Conservation (phyloP, 2,113 vertebrate species). For the Panthera tigris region DNA sequence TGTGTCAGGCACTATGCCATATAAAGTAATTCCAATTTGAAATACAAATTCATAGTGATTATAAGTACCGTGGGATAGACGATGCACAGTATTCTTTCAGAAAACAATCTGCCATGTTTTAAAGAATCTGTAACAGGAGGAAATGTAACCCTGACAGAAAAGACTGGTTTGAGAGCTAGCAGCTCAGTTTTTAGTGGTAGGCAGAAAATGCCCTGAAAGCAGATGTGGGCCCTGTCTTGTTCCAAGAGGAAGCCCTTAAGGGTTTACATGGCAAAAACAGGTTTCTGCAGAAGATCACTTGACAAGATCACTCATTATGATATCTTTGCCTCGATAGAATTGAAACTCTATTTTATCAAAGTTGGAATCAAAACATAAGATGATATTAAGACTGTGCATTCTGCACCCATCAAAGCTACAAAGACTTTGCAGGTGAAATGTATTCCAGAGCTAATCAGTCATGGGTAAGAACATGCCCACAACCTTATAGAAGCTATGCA, state of each 20-base stretch:
- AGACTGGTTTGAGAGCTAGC: not conserved
- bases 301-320: constrained; percentile 42
- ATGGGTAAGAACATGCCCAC: not conserved
- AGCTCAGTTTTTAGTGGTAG: constrained; percentile 28
- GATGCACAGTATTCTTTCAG: not conserved
- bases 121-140: not conserved
- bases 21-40: constrained; percentile 52
- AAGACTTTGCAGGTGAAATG: constrained; percentile 5
- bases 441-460: not conserved
- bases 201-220: constrained; percentile 36
- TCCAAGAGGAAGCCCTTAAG: constrained; percentile 47
- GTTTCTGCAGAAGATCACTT: constrained; percentile 35
- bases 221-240: constrained; percentile 18
- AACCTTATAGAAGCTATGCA: not conserved
- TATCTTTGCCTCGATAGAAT: not conserved
- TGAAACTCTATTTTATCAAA: constrained; percentile 59
- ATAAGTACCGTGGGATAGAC: not conserved
- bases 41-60: constrained; percentile 51
- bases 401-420: not conserved
- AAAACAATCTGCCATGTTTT: constrained; percentile 26
- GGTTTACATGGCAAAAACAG: constrained; percentile 54
- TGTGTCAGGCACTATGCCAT: not conserved
- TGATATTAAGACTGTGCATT: not conserved
- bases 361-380: not conserved
- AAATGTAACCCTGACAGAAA: constrained; percentile 33